A percentile compares a stretch with the other conserved stretches of the same genome.
Conservation (phyloP, 2,797 vertebrate genomes). For the Enteromius mattozi region DNA sequence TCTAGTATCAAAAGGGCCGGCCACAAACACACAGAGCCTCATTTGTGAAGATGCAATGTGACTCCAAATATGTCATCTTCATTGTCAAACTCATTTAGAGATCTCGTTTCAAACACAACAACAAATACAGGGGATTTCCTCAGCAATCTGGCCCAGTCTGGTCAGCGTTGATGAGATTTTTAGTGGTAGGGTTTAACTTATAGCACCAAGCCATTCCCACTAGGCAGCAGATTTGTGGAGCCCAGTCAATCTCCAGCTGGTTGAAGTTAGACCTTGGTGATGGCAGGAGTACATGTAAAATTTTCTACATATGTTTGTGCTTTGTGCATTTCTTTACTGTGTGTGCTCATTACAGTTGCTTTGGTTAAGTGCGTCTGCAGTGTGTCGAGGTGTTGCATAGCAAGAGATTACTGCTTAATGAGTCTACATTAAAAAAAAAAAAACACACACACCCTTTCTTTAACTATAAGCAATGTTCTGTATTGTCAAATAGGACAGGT, state of each 20-base stretch:
- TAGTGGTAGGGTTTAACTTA: constrained; percentile 12
- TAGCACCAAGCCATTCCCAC: not conserved
- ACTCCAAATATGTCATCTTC: constrained; percentile 77
- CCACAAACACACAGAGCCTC: constrained; percentile 56
- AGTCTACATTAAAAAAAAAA: not conserved
- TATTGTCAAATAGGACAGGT: not conserved
- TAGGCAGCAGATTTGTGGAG: not conserved
- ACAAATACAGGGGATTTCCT: constrained; percentile 54
- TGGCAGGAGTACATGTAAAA: constrained; percentile 13
- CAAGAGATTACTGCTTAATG: constrained; percentile 4
- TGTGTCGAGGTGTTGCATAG: constrained; percentile 16
- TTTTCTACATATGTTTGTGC: not conserved
- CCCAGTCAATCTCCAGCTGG: constrained; percentile 43
- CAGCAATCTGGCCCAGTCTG: constrained; percentile 1
- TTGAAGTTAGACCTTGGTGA: constrained; percentile 12
- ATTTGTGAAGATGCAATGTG: constrained; percentile 74
- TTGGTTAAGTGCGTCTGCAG: not conserved
- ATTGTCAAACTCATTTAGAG: constrained; percentile 79
- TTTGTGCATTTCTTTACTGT: constrained; percentile 2
- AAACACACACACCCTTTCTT: not conserved
- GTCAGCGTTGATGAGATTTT: constrained; percentile 9
- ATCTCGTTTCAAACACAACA: constrained; percentile 67
- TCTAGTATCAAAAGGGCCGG: constrained; percentile 38
- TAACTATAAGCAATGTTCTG: not conserved
- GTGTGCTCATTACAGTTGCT: not conserved